These are phyloP conservation scores for Cyrtonyx montezumae DNA, from an alignment of 2,113 vertebrate species.

Conservation along the genomic window DNA sequence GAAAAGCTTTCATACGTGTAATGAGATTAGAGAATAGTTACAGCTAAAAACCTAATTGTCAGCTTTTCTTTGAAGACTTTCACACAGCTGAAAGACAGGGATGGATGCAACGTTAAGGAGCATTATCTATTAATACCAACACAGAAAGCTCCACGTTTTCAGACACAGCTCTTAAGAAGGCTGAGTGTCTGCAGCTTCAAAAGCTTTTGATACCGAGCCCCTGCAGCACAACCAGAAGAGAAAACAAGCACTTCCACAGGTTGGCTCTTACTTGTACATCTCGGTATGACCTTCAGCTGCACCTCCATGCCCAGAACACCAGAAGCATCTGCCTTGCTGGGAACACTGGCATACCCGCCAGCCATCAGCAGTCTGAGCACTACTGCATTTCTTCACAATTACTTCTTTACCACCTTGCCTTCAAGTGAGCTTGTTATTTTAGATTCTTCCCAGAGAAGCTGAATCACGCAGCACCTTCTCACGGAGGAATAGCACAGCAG, in stretches of 20 bases:
- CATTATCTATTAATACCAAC: neutral
- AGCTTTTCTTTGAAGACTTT: neutral
- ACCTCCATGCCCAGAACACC: neutral
- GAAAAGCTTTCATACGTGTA: neutral
- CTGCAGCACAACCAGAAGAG: too few species aligned
- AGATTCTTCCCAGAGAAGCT: neutral
- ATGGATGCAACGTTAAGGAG: neutral
- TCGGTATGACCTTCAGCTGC: neutral
- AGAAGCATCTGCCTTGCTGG: neutral
- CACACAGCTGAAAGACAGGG: neutral
- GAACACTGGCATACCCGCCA: neutral
- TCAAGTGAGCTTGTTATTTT: neutral
- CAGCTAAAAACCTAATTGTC: neutral
- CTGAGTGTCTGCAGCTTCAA: neutral
- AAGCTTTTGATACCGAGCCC: neutral
- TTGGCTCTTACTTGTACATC: too few species aligned
- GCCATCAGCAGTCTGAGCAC: neutral
- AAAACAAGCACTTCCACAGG: too few species aligned
- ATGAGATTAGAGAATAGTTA: neutral
- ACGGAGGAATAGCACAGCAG: neutral
- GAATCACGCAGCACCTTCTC: neutral
- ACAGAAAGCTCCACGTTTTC: neutral
- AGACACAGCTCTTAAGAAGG: conserved; percentile 1
- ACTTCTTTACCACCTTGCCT: neutral
- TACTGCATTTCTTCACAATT: neutral